phyloP scores from a whole-genome alignment of 1,140 invertebrate species.

The Brachionus rubens region DNA sequence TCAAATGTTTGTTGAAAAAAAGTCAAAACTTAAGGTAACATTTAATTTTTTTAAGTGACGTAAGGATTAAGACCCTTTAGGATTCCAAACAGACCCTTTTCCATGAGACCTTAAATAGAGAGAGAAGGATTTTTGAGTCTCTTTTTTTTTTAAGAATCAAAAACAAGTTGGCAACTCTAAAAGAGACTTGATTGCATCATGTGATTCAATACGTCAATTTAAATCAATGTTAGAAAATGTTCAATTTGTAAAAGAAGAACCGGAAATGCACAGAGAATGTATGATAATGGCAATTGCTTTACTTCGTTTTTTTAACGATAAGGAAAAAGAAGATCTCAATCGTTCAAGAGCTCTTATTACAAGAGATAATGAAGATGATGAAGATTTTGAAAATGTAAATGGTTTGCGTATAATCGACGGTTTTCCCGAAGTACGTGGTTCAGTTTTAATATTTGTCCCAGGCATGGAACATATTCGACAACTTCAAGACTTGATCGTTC shows the following conservation, averaged over 20 bases:
- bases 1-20: neutral
- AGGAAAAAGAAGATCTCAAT: neutral
- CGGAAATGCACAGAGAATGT: constrained; percentile 6
- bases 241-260: neutral
- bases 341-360: neutral
- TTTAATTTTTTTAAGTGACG: neutral
- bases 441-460: constrained; percentile 71
- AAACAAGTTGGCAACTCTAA: too few species aligned
- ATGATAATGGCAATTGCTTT: neutral
- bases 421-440: constrained; percentile 52
- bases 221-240: neutral
- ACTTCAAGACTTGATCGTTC: constrained; percentile 47
- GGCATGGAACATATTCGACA: constrained; percentile 59
- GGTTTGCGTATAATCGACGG: constrained; percentile 51
- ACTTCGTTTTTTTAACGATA: neutral
- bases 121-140: too few species aligned
- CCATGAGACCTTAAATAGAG: too few species aligned
- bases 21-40: neutral
- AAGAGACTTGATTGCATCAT: neutral
- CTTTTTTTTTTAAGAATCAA: too few species aligned
- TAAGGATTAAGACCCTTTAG: neutral
- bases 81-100: too few species aligned
- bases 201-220: neutral
- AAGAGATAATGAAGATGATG: neutral
- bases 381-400: constrained; percentile 32